A percentile compares a stretch with the other conserved stretches of the same genome.
phyloP scores from a whole-genome alignment of 2,797 vertebrate species.

The Labroides dimidiatus region DNA sequence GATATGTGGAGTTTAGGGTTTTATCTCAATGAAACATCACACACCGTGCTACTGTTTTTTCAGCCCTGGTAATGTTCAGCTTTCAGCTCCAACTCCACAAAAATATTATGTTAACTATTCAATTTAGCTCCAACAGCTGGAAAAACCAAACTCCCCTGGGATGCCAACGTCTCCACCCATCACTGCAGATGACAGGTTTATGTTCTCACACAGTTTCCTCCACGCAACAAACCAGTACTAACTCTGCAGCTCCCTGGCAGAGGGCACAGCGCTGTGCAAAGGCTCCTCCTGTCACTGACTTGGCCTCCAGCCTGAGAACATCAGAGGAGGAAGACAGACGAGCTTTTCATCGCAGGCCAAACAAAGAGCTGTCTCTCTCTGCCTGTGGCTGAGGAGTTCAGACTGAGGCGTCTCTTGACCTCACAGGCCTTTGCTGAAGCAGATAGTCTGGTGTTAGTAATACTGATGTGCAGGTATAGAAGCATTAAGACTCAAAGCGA shows the following conservation, averaged over 20 bases:
- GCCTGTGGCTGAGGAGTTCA: constrained; percentile 38
- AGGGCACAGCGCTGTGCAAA: constrained; percentile 59
- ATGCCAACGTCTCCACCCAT: constrained; percentile 32
- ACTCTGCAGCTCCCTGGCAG: constrained; percentile 52
- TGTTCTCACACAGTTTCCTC: constrained; percentile 37
- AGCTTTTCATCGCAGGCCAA: constrained; percentile 67
- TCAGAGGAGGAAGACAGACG: constrained; percentile 69
- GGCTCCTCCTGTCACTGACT: constrained; percentile 68
- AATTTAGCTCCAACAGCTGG: constrained; percentile 52
- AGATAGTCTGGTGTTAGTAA: constrained; percentile 20
- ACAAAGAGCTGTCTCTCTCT: constrained; percentile 70
- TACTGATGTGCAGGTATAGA: constrained; percentile 1
- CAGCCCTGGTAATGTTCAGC: constrained; percentile 34
- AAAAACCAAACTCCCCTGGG: constrained; percentile 41
- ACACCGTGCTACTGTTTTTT: constrained; percentile 27
- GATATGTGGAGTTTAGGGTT: neutral
- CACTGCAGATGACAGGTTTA: constrained; percentile 37
- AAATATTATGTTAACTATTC: constrained; percentile 50
- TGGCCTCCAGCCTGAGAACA: constrained; percentile 68
- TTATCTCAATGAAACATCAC: constrained; percentile 7
- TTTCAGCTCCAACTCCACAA: constrained; percentile 33
- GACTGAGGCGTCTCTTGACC: constrained; percentile 50
- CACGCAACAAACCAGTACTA: constrained; percentile 39
- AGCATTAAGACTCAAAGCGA: neutral
- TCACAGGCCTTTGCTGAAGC: constrained; percentile 25